Evolutionary conservation across 1,140 invertebrate species (phyloP).

Genomic region (Probaryconus sp.): DNA sequence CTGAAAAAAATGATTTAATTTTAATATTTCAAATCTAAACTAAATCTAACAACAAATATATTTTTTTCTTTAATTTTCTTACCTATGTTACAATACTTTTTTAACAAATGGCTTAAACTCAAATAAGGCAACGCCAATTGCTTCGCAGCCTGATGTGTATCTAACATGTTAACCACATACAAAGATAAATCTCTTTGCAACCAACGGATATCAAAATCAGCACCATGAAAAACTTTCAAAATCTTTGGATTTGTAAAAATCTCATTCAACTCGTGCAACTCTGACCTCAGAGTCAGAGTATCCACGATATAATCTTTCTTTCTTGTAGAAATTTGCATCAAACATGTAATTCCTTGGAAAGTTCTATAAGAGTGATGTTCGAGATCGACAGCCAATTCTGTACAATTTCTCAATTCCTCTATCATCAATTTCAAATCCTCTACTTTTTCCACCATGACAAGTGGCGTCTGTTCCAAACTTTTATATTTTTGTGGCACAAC

Average conservation of each 20-base stretch:
- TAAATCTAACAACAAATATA: constrained; percentile 1
- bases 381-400: constrained; percentile 89
- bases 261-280: constrained; percentile 92
- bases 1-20: constrained; percentile 41
- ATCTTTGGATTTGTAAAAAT: constrained; percentile 94
- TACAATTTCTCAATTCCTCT: constrained; percentile 81
- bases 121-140: constrained; percentile 84
- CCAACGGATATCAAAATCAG: constrained; percentile 94
- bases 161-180: constrained; percentile 98
- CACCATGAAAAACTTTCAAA: constrained; percentile 97
- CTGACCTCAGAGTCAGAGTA: constrained; percentile 87
- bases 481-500: constrained; percentile 75
- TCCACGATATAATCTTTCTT: constrained; percentile 95
- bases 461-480: constrained; percentile 81
- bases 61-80: too few relatives aligned
- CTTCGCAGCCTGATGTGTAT: constrained; percentile 93
- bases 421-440: constrained; percentile 83
- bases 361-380: constrained; percentile 92
- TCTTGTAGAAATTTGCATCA: constrained; percentile 95
- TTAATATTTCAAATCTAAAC: neutral
- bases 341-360: constrained; percentile 92
- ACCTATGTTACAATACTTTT: constrained; percentile 86
- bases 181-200: constrained; percentile 96
- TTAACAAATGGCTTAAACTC: constrained; percentile 89
- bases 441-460: constrained; percentile 84